phyloP scores from a whole-genome alignment of 1,140 invertebrate species.

The Caenorhabditis latens region DNA sequence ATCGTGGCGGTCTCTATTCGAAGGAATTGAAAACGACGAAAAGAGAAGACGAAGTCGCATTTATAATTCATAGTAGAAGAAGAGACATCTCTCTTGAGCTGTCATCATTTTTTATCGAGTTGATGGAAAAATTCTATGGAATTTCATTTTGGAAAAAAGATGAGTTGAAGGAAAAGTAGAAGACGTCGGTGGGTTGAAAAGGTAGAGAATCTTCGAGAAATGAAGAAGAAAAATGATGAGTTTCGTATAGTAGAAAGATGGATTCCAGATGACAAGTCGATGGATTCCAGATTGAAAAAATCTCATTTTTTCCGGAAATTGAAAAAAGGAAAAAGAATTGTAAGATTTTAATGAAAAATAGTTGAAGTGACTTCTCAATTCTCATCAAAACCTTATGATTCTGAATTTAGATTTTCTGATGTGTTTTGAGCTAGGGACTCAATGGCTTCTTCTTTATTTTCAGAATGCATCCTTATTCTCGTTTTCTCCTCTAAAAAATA shows the following conservation, averaged over 20 bases:
- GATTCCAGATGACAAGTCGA: too few relatives aligned
- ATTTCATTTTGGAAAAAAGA: constrained; percentile 12
- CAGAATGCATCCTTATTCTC: neutral
- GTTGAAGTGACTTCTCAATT: too few relatives aligned
- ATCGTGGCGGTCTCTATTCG: neutral
- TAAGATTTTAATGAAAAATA: too few relatives aligned
- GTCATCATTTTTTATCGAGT: constrained; percentile 47
- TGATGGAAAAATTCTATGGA: constrained; percentile 52
- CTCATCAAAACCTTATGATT: too few relatives aligned
- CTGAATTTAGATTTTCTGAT: too few relatives aligned
- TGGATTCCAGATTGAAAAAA: too few relatives aligned
- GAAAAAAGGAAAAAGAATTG: too few relatives aligned
- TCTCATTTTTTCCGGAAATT: too few relatives aligned
- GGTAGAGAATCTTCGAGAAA: neutral
- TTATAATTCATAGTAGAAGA: constrained; percentile 42
- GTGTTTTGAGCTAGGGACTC: too few relatives aligned
- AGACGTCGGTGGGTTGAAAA: neutral
- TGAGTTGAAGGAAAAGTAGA: neutral
- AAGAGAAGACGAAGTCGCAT: constrained; percentile 31
- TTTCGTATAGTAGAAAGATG: constrained; percentile 8
- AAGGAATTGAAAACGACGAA: constrained; percentile 8
- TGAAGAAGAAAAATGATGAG: constrained; percentile 16
- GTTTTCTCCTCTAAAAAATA: neutral
- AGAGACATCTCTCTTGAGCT: neutral
- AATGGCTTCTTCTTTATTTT: neutral